These are phyloP conservation scores for Dasyurus viverrinus DNA, from an alignment of 2,113 vertebrate genomes.

Conservation along the genomic window DNA sequence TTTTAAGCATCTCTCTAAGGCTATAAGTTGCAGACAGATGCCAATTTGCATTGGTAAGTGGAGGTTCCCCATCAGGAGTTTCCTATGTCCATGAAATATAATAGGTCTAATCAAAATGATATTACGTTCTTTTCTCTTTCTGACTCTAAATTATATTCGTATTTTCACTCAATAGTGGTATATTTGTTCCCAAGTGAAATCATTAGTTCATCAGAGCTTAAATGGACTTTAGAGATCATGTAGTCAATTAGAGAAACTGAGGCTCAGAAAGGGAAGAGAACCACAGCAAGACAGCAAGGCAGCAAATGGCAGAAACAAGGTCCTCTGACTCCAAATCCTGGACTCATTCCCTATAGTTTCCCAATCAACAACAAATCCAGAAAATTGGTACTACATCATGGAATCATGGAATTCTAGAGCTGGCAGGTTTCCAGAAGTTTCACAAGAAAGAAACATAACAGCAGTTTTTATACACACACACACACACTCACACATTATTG, in stretches of 20 bases:
- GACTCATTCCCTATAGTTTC: not conserved
- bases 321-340: not conserved
- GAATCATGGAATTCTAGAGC: not conserved
- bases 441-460: not conserved
- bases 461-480: no score
- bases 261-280: not conserved
- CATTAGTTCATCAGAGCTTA: not conserved
- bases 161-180: not conserved
- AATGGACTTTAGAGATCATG: not conserved
- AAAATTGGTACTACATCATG: not conserved
- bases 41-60: not conserved
- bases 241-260: not conserved
- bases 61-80: not conserved
- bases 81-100: not conserved
- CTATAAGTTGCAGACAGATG: not conserved
- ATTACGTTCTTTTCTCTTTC: not conserved
- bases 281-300: not conserved
- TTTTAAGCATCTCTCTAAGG: not conserved
- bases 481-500: no score
- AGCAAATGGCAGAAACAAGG: not conserved
- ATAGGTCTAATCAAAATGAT: not conserved
- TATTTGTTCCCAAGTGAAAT: not conserved
- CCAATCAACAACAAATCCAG: not conserved
- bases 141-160: not conserved
- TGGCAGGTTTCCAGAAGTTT: not conserved